phyloP scores from a whole-genome alignment of 1,140 invertebrate genomes.

The Agrypnia vestita region DNA sequence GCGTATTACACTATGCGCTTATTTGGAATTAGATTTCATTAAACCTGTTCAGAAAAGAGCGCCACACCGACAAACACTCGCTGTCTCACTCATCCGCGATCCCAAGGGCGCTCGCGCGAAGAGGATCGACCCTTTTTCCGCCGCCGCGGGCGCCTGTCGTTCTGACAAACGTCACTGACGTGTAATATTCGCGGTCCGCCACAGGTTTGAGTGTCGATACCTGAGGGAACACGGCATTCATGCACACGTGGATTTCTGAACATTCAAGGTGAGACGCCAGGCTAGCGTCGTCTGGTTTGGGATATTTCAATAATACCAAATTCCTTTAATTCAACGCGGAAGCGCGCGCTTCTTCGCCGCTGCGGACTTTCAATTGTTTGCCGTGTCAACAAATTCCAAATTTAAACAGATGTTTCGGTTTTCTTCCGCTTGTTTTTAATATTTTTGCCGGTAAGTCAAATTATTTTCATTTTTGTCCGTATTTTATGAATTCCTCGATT shows the following conservation, averaged over 20 bases:
- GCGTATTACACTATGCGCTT: neutral
- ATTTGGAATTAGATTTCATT: neutral
- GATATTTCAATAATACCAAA: too few species aligned
- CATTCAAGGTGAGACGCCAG: neutral
- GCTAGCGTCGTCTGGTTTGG: too few species aligned
- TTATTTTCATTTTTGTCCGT: neutral
- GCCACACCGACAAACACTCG: neutral
- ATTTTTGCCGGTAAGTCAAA: neutral
- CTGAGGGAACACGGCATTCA: neutral
- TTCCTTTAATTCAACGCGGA: neutral
- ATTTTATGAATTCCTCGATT: neutral
- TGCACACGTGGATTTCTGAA: neutral
- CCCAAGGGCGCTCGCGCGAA: neutral
- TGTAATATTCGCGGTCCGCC: neutral
- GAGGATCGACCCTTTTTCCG: neutral
- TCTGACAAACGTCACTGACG: constrained; percentile 13
- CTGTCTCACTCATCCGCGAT: neutral
- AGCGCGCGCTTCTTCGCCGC: neutral
- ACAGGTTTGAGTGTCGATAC: neutral
- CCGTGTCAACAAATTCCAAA: neutral
- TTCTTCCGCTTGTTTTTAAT: neutral
- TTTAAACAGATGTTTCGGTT: neutral
- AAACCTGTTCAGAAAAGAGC: constrained; percentile 1
- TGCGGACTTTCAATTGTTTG: neutral
- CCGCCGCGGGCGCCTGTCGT: neutral